phyloP scores from a whole-genome alignment of 2,797 vertebrate genomes.

The Mustela erminea region DNA sequence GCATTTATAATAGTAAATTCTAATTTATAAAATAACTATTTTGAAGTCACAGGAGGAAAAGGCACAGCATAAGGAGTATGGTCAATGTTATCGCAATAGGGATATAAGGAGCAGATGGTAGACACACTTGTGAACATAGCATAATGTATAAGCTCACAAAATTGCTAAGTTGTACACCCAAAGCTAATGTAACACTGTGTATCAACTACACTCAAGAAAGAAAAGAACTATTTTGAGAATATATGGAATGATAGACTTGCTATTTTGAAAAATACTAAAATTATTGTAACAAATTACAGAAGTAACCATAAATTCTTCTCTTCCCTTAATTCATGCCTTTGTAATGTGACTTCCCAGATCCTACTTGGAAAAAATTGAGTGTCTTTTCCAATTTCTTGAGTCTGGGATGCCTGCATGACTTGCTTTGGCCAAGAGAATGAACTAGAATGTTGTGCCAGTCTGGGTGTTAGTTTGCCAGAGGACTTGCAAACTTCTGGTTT shows the following conservation, averaged over 20 bases:
- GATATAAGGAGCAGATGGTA: background rate
- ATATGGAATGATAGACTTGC: background rate
- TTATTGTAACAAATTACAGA: background rate
- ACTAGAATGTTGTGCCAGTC: too few species aligned
- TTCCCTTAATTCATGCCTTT: background rate
- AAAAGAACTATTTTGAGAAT: background rate
- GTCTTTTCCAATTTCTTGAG: background rate
- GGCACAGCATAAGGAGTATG: background rate
- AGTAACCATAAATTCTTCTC: background rate
- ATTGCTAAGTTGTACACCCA: background rate
- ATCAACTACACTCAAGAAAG: background rate
- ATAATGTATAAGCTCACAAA: background rate
- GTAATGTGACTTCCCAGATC: background rate
- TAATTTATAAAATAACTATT: background rate
- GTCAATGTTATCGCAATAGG: background rate
- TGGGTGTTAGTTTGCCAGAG: too few species aligned
- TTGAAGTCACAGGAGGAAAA: background rate
- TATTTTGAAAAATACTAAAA: slow-evolving; percentile 9
- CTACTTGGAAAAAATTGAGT: background rate
- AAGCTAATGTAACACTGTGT: background rate
- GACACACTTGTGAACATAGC: background rate
- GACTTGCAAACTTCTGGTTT: background rate
- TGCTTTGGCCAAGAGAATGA: background rate
- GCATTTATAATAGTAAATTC: background rate
- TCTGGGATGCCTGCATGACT: background rate